Conservation (phyloP, 2,888 invertebrate genomes). For the Drosophila sordidapex region DNA sequence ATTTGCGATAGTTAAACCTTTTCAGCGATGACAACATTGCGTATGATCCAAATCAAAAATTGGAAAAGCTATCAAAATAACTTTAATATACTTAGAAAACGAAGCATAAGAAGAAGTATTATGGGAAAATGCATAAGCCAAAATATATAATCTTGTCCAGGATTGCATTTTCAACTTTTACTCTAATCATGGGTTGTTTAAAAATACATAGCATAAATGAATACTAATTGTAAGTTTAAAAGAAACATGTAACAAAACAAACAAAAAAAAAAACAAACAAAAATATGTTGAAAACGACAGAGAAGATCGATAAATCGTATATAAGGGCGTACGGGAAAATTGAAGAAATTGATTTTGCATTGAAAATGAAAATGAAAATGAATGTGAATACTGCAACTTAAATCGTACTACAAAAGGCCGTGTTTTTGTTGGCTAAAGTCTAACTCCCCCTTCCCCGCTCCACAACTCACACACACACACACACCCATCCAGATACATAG, state of each 20-base stretch:
- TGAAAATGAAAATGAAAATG: slow-evolving; percentile 29
- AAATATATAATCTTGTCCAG: slow-evolving; percentile 74
- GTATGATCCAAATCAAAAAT: slow-evolving; percentile 17
- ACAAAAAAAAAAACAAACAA: slow-evolving; percentile 3
- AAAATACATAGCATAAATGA: slow-evolving; percentile 73
- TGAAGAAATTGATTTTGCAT: slow-evolving; percentile 60
- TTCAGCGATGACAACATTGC: slow-evolving; percentile 77
- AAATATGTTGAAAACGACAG: slow-evolving; percentile 9
- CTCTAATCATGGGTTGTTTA: slow-evolving; percentile 82
- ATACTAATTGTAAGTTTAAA: slow-evolving; percentile 64
- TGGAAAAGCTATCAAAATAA: slow-evolving; percentile 25
- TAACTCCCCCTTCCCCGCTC: slow-evolving; percentile 1
- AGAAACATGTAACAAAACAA: slow-evolving; percentile 45
- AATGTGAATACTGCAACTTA: slow-evolving; percentile 44
- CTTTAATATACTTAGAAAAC: slow-evolving; percentile 35
- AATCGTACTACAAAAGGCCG: slow-evolving; percentile 59
- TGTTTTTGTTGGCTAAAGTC: slow-evolving; percentile 71
- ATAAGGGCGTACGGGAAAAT: slow-evolving; percentile 69
- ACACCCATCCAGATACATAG: neutral
- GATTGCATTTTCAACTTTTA: slow-evolving; percentile 81
- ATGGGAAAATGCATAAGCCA: slow-evolving; percentile 61
- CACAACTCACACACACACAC: neutral
- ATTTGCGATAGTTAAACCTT: slow-evolving; percentile 62
- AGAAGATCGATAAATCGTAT: slow-evolving; percentile 54
- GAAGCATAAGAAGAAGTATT: slow-evolving; percentile 19